Conservation (phyloP, 2,888 invertebrate species). For the Habroteleia sp. region DNA sequence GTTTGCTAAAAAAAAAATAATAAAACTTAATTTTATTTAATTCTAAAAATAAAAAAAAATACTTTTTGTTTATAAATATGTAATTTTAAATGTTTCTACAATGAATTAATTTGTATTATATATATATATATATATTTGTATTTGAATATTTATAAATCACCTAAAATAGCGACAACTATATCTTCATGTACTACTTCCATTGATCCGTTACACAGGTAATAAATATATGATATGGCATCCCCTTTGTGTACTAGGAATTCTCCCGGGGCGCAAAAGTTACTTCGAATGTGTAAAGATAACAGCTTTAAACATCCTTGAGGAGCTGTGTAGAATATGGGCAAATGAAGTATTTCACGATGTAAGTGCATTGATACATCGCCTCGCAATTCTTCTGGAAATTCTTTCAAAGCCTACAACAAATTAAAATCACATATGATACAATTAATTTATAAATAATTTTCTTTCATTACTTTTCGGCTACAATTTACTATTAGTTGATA, state of each 20-base stretch:
- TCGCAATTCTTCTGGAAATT: slow-evolving; percentile 97
- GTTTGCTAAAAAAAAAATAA: too few species aligned
- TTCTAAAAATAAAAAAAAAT: too few species aligned
- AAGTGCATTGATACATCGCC: slow-evolving; percentile 98
- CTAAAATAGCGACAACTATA: slow-evolving; percentile 98
- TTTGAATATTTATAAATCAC: slow-evolving; percentile 83
- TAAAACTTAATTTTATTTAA: too few species aligned
- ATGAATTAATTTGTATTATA: too few species aligned
- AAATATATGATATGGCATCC: slow-evolving; percentile 95
- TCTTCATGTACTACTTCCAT: slow-evolving; percentile 98
- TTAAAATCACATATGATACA: slow-evolving; percentile 4
- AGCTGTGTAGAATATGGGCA: slow-evolving; percentile 96
- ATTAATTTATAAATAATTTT: too few species aligned
- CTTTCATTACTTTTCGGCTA: too few species aligned
- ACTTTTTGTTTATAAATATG: too few species aligned
- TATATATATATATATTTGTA: too few species aligned
- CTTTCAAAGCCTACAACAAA: slow-evolving; percentile 89
- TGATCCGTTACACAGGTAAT: slow-evolving; percentile 97
- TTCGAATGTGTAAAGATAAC: slow-evolving; percentile 94
- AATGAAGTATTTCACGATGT: slow-evolving; percentile 94
- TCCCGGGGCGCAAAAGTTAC: slow-evolving; percentile 97
- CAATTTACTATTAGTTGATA: too few species aligned
- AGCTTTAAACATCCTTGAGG: slow-evolving; percentile 97
- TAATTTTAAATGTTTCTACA: too few species aligned
- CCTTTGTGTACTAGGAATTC: slow-evolving; percentile 97